Evolutionary conservation across 2,113 vertebrate species (phyloP).

Genomic region (Carettochelys insculpta): DNA sequence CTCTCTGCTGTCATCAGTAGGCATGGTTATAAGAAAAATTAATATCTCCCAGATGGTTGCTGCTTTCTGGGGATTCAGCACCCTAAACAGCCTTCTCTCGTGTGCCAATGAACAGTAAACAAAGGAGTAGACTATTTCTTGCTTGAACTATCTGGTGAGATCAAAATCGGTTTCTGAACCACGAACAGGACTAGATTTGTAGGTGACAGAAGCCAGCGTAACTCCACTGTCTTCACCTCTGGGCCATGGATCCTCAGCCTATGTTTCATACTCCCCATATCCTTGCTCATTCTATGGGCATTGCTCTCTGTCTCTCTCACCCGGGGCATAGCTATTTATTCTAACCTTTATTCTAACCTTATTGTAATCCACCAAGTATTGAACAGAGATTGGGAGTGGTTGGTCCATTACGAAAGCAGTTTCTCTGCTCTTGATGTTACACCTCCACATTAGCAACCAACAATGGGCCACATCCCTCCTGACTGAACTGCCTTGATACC

Average conservation of each 20-base stretch:
- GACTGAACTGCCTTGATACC: no score
- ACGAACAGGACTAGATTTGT: background rate
- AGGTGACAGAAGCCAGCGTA: background rate
- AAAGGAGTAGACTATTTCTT: constrained; percentile 1
- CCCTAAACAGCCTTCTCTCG: background rate
- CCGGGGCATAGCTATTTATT: no score
- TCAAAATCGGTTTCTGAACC: background rate
- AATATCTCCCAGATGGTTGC: constrained; percentile 51
- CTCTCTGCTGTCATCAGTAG: no score
- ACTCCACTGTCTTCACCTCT: background rate
- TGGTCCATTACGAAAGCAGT: no score
- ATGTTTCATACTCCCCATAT: background rate
- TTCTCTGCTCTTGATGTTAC: no score
- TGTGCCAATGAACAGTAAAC: constrained; percentile 9
- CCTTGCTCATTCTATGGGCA: background rate
- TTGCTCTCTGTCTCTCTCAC: no score
- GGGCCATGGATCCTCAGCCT: background rate
- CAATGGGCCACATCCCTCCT: no score
- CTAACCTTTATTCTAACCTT: no score
- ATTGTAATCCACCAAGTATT: no score
- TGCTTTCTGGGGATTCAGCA: background rate
- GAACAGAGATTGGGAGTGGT: no score
- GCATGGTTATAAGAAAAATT: constrained; percentile 40
- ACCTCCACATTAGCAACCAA: no score
- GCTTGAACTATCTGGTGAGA: constrained; percentile 23